A percentile compares a stretch with the other conserved stretches of the same genome.
Conservation (phyloP, 2,797 vertebrate species). For the Sarcoramphus papa region DNA sequence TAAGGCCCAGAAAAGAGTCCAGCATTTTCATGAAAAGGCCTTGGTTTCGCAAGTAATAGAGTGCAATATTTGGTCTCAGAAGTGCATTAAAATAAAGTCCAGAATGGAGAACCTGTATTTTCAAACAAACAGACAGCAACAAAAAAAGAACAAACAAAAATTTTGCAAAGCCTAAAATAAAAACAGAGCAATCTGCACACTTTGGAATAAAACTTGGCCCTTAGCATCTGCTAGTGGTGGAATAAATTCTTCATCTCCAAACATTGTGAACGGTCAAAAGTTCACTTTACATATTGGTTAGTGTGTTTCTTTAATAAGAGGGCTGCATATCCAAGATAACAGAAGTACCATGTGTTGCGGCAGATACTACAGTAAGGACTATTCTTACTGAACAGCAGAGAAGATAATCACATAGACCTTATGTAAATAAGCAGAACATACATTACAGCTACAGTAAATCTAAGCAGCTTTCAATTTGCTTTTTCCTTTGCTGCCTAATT, state of each 20-base stretch:
- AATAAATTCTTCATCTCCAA: not conserved
- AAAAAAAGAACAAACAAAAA: not conserved
- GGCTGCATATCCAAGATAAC: conserved; percentile 67
- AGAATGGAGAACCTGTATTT: not conserved
- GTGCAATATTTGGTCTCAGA: not conserved
- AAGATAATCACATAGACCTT: conserved; percentile 65
- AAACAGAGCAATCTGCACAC: not conserved
- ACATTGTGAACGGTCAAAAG: conserved; percentile 17
- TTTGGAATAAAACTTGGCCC: not conserved
- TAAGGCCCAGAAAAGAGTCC: not conserved
- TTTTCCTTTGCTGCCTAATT: conserved; percentile 12
- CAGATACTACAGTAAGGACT: conserved; percentile 39
- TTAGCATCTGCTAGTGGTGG: not conserved
- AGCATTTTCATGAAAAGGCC: not conserved
- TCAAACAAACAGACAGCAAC: not conserved
- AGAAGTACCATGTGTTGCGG: conserved; percentile 26
- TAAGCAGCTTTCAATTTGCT: conserved; percentile 42
- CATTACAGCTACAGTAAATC: conserved; percentile 32
- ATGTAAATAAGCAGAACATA: conserved; percentile 65
- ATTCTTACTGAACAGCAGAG: conserved; percentile 63
- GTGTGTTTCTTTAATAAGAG: conserved; percentile 7
- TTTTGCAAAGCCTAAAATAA: not conserved
- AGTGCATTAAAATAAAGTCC: not conserved
- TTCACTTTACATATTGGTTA: not conserved
- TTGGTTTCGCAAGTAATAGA: not conserved